A percentile compares a stretch with the other conserved stretches of the same genome.
phyloP scores from a whole-genome alignment of 1,140 invertebrate genomes.

The Caenorhabditis remanei region DNA sequence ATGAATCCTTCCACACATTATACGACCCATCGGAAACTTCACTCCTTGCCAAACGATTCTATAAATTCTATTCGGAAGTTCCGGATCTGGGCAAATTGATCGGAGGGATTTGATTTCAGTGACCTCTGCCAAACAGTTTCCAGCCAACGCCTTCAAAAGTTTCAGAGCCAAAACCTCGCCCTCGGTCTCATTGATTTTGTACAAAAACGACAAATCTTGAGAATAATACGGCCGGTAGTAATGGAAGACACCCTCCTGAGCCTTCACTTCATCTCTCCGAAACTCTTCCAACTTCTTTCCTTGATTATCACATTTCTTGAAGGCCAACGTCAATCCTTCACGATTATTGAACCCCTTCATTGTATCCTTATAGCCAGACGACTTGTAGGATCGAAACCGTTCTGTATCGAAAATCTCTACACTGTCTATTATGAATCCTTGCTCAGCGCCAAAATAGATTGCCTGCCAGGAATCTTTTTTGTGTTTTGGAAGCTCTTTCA shows the following conservation, averaged over 20 bases:
- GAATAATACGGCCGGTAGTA: slow-evolving; percentile 52
- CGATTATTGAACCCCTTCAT: slow-evolving; percentile 62
- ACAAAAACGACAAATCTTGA: slow-evolving; percentile 62
- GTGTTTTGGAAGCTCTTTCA: slow-evolving; percentile 64
- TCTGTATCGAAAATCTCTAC: slow-evolving; percentile 63
- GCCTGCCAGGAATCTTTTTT: slow-evolving; percentile 71
- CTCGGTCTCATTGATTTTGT: slow-evolving; percentile 1
- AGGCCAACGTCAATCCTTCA: background rate
- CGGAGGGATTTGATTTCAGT: slow-evolving; percentile 55
- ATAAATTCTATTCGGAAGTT: slow-evolving; percentile 64
- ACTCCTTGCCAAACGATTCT: slow-evolving; percentile 58
- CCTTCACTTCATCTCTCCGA: background rate
- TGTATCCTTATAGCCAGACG: slow-evolving; percentile 56
- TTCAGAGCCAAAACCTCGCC: slow-evolving; percentile 33
- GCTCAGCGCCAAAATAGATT: slow-evolving; percentile 67
- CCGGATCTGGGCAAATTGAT: slow-evolving; percentile 59
- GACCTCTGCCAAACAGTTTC: background rate
- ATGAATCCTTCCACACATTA: slow-evolving; percentile 55
- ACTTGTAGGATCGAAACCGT: slow-evolving; percentile 47
- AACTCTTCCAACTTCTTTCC: background rate
- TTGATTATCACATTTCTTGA: slow-evolving; percentile 51
- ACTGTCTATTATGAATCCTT: slow-evolving; percentile 62
- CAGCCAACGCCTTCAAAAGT: slow-evolving; percentile 33
- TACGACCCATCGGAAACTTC: slow-evolving; percentile 43
- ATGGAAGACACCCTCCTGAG: slow-evolving; percentile 4